These are phyloP conservation scores for Tarsius wallacei DNA, from an alignment of 2,797 vertebrate genomes.

Conservation along the genomic window DNA sequence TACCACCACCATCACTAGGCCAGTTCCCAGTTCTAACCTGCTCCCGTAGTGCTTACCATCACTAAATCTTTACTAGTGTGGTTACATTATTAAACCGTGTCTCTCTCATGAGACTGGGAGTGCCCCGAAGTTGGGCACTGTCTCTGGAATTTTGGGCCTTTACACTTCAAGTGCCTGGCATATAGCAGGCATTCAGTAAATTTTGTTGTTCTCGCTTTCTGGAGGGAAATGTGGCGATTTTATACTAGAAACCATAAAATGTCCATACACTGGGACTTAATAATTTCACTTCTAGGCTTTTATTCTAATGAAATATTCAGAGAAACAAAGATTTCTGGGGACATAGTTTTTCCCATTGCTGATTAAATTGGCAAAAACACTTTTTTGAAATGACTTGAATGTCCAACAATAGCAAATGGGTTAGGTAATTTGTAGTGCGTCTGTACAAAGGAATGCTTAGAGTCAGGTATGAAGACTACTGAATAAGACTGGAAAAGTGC, in stretches of 20 bases:
- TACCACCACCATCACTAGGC: rapidly evolving
- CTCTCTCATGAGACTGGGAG: too few species aligned
- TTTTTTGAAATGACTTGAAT: not conserved
- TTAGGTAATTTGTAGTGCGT: not conserved
- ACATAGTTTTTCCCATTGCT: not conserved
- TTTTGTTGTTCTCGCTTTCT: not conserved
- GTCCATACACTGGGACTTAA: not conserved
- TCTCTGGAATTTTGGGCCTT: not conserved
- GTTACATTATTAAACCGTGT: not conserved
- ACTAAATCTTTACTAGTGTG: not conserved
- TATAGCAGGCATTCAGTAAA: too few species aligned
- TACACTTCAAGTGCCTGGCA: not conserved
- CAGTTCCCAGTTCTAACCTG: not conserved
- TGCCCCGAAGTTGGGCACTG: rapidly evolving
- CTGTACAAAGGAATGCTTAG: not conserved
- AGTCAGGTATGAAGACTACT: not conserved
- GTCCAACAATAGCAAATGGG: not conserved
- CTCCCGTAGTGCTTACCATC: too few species aligned
- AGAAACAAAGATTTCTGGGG: constrained; percentile 35
- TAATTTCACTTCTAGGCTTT: not conserved
- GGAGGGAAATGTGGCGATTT: not conserved
- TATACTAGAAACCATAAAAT: not conserved
- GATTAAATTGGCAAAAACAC: not conserved
- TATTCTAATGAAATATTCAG: constrained; percentile 27
- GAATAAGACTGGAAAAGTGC: not conserved